These are phyloP conservation scores for Melanostoma mellinum DNA, from an alignment of 2,888 invertebrate genomes.

Conservation along the genomic window DNA sequence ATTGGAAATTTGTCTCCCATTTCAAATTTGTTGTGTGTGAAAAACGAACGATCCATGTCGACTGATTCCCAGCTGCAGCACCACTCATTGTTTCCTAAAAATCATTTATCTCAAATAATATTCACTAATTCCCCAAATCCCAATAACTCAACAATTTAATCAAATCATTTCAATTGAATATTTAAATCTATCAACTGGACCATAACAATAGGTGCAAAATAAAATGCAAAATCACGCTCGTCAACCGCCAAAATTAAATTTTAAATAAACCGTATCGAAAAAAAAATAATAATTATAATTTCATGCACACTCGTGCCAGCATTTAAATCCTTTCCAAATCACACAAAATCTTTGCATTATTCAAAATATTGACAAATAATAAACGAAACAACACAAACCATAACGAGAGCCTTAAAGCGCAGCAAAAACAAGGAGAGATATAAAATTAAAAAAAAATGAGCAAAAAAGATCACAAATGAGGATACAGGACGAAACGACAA, in stretches of 20 bases:
- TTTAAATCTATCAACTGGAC: background rate
- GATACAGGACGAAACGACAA: conserved; percentile 55
- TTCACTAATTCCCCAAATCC: too few species aligned
- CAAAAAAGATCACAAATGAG: conserved; percentile 63
- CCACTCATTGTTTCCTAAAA: too few species aligned
- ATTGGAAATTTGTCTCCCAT: too few species aligned
- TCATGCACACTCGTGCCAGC: conserved; percentile 24
- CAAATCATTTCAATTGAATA: background rate
- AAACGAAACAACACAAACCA: conserved; percentile 37
- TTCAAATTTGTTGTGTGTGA: too few species aligned
- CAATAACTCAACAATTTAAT: too few species aligned
- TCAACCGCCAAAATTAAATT: conserved; percentile 29
- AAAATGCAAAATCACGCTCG: conserved; percentile 29
- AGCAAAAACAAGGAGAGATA: background rate
- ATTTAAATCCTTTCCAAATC: conserved; percentile 50
- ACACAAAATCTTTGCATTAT: conserved; percentile 37
- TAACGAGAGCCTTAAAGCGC: conserved; percentile 60
- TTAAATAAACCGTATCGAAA: conserved; percentile 10
- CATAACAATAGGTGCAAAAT: conserved; percentile 18
- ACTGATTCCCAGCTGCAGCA: too few species aligned
- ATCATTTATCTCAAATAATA: too few species aligned
- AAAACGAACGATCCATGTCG: too few species aligned
- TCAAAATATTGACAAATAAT: conserved; percentile 36
- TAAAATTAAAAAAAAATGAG: background rate
- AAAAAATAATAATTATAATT: conserved; percentile 16